Base-by-base conservation (phyloP, 2,888 invertebrate genomes). In the Xanthia togata region DNA sequence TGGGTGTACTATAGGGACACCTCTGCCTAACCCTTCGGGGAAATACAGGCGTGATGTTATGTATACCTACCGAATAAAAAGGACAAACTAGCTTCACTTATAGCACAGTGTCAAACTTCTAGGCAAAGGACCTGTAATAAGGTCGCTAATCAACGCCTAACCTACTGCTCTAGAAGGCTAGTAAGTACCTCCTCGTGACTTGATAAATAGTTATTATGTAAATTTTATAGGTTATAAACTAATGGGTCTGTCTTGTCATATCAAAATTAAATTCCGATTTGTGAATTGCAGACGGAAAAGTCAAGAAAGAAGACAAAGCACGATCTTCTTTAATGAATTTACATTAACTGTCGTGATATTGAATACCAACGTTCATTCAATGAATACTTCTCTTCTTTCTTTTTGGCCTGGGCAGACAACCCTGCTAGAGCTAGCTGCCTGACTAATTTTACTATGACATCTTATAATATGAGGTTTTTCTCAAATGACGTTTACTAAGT, bases 91-190 rank as follows among this genome's bases (percentile, higher is more conserved):
- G 47, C 47, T 67, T 50, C 31, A 31, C 11, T 14, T 75, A 11
- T 11, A 65, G 53, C 12, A 64, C 38, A 38, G 38, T 62, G 0
- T 67, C 67, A 68, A 84, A 82, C 55, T 75, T 67, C 60, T 64
- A 26, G 20, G 35, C 35, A 85, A 69, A 77, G 79, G 75, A 74
- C 73, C 67, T 38, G 64, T 75, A 79, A 73, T 75, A 55, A n/a
- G 50, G 12, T 12, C 50, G 79, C 79, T 83, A 84, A 84, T 86
- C 65, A 79, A 55, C 60, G 23, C 4, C 60, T 79, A 86, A 77
- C 86, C 83, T 68, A 83, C 76, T 78, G 64, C 47, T 71, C 76
- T 63, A 59, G 65, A 72, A 82, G 75, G 72, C 64, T 83, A 47
- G 23, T 35, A 47, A 26, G 31, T 47, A 47, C 20, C 2, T 82